Evolutionary conservation across 2,113 vertebrate species (phyloP), one percentile per base, ranked within the genome.

Genomic region (Rana temporaria): DNA sequence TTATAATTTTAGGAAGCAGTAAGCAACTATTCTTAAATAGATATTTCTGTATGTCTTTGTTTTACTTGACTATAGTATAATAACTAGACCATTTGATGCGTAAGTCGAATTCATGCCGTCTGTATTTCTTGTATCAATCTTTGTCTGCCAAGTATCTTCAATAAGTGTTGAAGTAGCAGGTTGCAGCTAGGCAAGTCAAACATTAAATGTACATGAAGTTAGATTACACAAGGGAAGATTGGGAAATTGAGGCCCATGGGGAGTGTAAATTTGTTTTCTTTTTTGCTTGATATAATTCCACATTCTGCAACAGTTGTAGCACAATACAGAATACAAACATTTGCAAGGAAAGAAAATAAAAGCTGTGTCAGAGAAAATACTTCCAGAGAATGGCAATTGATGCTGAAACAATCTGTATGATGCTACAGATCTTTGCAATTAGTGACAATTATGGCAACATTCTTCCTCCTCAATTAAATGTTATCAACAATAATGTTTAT

Each of bases 401-500:
- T 67, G 63, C 63, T 59, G 72, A 75, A 74, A 82, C 80, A 82
- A 82, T 82, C 80, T 82, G 71, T 67, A 24, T 75, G 73, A 82
- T 82, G 80, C 26, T 57, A 56, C 63, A 38, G 71, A 82, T 82
- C 52, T 65, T n/a, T 67, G 80, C 71, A 75, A 82, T 82, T 82
- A 82, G 56, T 70, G 38, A 82, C 79, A 74, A 82, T 82, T 81
- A 74, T 74, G 62, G 71, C 26, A 82, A 48, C 63, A 82, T 75
- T 82, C 80, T 75, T 75, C 71, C 15, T 32, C 59, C 80, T 82
- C 80, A 75, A 82, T 75, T 66, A 75, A 82, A 82, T 73, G 69
- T 74, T 73, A 82, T 82, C 79, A 73, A 75, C 71, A 82, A 82
- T 82, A 74, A 82, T 67, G 52, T 67, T 82, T 75, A 26, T 82